These are phyloP conservation scores for Terrapene triunguis DNA, from an alignment of 2,113 vertebrate genomes.

Conservation along the genomic window DNA sequence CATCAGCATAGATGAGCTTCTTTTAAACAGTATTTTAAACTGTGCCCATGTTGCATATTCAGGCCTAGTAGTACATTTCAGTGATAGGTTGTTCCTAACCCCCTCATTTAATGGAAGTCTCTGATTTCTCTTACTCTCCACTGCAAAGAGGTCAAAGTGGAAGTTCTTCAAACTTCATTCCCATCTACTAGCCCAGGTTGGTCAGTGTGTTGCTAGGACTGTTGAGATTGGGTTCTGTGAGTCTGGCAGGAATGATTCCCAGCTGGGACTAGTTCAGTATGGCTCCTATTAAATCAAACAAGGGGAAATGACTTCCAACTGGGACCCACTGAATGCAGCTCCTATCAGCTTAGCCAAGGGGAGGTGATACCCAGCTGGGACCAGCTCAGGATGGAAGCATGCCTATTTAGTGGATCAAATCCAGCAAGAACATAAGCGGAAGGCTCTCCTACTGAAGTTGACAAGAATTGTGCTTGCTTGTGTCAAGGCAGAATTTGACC, in stretches of 20 bases:
- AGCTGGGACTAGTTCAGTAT: background rate
- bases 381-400: background rate
- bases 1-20: background rate
- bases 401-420: background rate
- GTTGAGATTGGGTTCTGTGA: fast-evolving
- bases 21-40: background rate
- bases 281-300: background rate
- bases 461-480: background rate
- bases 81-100: background rate
- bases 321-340: background rate
- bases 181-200: background rate
- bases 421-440: background rate
- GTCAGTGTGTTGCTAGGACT: background rate
- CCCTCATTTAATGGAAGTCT: background rate
- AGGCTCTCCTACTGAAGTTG: background rate
- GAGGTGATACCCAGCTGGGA: background rate
- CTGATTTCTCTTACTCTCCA: background rate
- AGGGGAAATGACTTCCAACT: background rate
- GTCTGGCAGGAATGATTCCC: fast-evolving
- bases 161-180: background rate
- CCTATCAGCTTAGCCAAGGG: background rate
- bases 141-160: background rate
- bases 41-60: background rate
- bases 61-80: background rate
- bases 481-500: background rate